phyloP scores from a whole-genome alignment of 2,888 invertebrate genomes.

The Bursaphelenchus okinawaensis region DNA sequence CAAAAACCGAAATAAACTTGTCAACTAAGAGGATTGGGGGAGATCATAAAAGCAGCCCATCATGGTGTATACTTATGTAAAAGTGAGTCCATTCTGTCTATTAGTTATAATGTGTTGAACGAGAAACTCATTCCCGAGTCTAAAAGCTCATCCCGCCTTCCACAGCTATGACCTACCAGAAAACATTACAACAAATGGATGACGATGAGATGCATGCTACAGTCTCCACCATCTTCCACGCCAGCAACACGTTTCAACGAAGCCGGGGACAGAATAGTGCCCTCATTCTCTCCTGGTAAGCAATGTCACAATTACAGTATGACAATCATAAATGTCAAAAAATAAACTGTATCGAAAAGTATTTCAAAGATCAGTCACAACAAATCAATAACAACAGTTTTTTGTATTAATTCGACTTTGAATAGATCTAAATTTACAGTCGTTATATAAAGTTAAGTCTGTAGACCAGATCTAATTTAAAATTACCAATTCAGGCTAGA shows the following conservation, averaged over 20 bases:
- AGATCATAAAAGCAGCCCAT: background rate
- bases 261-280: conserved; percentile 12
- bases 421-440: no score
- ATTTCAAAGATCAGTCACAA: no score
- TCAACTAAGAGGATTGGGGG: background rate
- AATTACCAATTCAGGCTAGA: conserved; percentile 1
- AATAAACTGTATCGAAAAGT: no score
- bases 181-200: conserved; percentile 1
- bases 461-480: background rate
- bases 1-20: background rate
- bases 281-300: conserved; percentile 8
- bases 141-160: no score
- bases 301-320: no score
- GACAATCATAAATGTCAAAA: no score
- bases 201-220: conserved; percentile 4
- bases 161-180: conserved; percentile 1
- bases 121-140: background rate
- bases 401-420: no score
- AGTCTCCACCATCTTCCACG: conserved; percentile 1
- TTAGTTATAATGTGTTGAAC: background rate
- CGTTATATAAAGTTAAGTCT: no score
- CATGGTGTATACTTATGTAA: background rate
- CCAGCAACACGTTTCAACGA: background rate
- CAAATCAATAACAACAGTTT: no score
- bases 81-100: background rate